These are phyloP conservation scores for Caenorhabditis afra DNA, from an alignment of 2,888 invertebrate species.

Conservation along the genomic window DNA sequence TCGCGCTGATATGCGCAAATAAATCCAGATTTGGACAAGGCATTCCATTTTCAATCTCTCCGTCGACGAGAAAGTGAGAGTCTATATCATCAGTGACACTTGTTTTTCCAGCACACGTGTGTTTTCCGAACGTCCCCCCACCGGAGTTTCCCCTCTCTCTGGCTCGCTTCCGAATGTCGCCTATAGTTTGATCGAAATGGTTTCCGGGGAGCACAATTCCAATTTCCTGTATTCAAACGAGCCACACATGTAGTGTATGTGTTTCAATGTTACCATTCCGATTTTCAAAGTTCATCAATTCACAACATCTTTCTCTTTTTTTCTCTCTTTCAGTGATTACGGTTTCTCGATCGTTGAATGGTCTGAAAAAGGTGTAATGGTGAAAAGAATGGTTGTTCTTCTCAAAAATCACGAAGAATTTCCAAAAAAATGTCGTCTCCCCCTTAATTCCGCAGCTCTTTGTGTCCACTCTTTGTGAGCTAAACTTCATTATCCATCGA, in stretches of 20 bases:
- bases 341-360: neutral
- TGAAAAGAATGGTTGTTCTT: no score
- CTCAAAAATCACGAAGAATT: conserved; percentile 39
- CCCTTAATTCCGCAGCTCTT: conserved; percentile 46
- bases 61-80: neutral
- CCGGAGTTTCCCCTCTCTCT: neutral
- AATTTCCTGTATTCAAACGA: neutral
- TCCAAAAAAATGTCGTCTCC: conserved; percentile 14
- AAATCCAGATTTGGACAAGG: conserved; percentile 41
- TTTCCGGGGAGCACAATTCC: neutral
- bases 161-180: no score
- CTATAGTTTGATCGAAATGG: neutral
- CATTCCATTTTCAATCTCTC: conserved; percentile 24
- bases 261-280: neutral
- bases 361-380: no score
- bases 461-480: conserved; percentile 54
- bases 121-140: neutral
- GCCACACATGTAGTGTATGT: no score
- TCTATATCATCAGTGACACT: conserved; percentile 21
- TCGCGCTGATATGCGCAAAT: conserved; percentile 29
- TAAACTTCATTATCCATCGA: conserved; percentile 53
- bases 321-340: neutral
- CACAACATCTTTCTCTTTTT: neutral
- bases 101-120: conserved; percentile 21
- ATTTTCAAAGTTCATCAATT: neutral